Evolutionary conservation across 2,888 invertebrate species (phyloP), one percentile per base, ranked within the genome.

Genomic region (Gerris lacustris): DNA sequence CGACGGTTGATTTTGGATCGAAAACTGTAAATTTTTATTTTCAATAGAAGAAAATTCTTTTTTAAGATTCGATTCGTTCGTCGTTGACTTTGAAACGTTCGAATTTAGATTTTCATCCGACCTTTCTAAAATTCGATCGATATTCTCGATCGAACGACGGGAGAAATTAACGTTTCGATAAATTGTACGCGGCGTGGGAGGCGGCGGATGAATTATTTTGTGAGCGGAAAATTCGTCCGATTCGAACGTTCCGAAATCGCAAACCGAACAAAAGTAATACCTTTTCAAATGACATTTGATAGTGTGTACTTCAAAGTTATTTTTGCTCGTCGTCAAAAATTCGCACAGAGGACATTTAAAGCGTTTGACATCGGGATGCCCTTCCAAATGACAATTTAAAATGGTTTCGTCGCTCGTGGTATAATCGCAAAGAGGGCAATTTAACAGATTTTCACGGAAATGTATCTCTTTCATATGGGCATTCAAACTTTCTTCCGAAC

Each of bases 331-430:
- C 55, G 55, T 15, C 11, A 11, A 15, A 55, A 55, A 55, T 55
- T 55, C 55, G 15, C 55, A 55, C 55, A 55, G 9, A 9, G 9
- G 11, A 15, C 55, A 55, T 55, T 55, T 55, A 15, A 55, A 55
- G 11, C 9, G 15, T 55, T 55, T 55, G 15, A 55, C 15, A 55
- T 55, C 55, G 11, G 55, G 55, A 55, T 55, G 55, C 11, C 55
- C 55, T 55, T 55, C 55, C 55, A 55, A 55, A 55, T 55, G 55
- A 55, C 55, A 55, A 15, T 55, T 55, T 55, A 55, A 55, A 55
- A 55, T 55, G 1, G 55, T 55, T 55, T 55, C 55, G 55, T 55
- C 55, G 55, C 55, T 55, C 9, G 55, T 15, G 9, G 9, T 9
- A 5, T 55, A 55, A 9, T 55, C 55, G 55, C 55, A 55, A 11